Conservation (phyloP, 2,888 invertebrate species). For the Charanyca ferruginea region DNA sequence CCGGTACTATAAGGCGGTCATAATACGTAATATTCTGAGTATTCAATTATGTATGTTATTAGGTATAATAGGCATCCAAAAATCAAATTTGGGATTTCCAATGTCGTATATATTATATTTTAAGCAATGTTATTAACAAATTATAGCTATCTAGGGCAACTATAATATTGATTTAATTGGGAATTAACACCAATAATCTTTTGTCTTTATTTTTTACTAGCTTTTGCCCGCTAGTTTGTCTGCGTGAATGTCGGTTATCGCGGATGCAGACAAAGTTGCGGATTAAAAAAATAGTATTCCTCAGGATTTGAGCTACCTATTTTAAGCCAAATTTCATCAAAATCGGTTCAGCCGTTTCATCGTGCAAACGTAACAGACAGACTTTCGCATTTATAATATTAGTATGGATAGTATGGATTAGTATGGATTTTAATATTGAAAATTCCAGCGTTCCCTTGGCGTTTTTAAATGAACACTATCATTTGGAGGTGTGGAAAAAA, state of each 20-base stretch:
- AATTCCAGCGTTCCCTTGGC: slow-evolving; percentile 13
- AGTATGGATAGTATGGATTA: no score
- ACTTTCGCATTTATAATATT: no score
- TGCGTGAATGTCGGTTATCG: no score
- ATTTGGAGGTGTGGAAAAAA: slow-evolving; percentile 49
- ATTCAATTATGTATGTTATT: slow-evolving; percentile 16
- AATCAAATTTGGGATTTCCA: slow-evolving; percentile 6
- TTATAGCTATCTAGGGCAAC: slow-evolving; percentile 1
- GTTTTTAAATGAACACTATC: slow-evolving; percentile 48
- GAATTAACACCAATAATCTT: neutral
- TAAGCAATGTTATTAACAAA: neutral
- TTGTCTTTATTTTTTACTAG: slow-evolving; percentile 13
- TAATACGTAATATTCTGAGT: neutral
- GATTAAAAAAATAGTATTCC: no score
- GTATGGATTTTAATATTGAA: slow-evolving; percentile 1
- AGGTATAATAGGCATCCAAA: slow-evolving; percentile 3
- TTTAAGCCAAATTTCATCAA: no score
- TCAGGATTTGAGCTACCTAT: no score
- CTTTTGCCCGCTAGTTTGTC: no score
- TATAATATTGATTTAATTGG: slow-evolving; percentile 15
- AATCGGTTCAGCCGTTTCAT: no score
- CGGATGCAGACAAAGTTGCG: no score
- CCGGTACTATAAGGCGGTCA: neutral
- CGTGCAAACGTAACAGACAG: no score
- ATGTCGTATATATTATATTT: neutral